phyloP scores from a whole-genome alignment of 2,888 invertebrate species.

The Trimorus sp. region DNA sequence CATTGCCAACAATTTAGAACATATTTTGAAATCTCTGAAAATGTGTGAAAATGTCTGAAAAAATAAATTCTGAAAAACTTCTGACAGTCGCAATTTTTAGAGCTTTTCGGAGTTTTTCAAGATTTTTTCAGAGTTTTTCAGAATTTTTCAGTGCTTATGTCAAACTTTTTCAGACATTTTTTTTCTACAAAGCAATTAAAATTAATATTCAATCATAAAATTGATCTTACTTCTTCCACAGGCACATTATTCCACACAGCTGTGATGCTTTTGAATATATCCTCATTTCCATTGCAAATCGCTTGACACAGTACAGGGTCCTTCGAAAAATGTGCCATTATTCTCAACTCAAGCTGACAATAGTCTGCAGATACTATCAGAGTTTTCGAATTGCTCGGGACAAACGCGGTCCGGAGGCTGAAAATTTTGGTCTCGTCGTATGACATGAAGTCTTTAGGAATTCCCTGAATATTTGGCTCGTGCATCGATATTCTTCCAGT shows the following conservation, averaged over 20 bases:
- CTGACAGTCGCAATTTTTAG: no score
- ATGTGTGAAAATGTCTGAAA: no score
- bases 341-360: slow-evolving; percentile 96
- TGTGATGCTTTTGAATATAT: slow-evolving; percentile 93
- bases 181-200: no score
- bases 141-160: no score
- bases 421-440: slow-evolving; percentile 80
- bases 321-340: slow-evolving; percentile 94
- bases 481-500: slow-evolving; percentile 95
- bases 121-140: no score
- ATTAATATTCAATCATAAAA: no score
- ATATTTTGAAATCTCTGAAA: no score
- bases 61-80: no score
- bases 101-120: no score
- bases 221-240: slow-evolving; percentile 83
- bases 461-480: slow-evolving; percentile 96
- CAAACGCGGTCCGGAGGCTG: slow-evolving; percentile 87
- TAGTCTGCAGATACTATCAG: slow-evolving; percentile 96
- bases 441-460: slow-evolving; percentile 91
- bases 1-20: no score
- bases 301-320: slow-evolving; percentile 88
- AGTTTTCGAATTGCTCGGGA: slow-evolving; percentile 82
- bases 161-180: no score
- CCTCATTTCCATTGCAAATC: slow-evolving; percentile 85
- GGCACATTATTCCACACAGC: slow-evolving; percentile 90